Percentiles rank a stretch among this genome's conserved stretches.
Evolutionary conservation across 64 coral and sea anemone genomes (phyloP).

Genomic region (Hydrozoanthus tunicans): DNA sequence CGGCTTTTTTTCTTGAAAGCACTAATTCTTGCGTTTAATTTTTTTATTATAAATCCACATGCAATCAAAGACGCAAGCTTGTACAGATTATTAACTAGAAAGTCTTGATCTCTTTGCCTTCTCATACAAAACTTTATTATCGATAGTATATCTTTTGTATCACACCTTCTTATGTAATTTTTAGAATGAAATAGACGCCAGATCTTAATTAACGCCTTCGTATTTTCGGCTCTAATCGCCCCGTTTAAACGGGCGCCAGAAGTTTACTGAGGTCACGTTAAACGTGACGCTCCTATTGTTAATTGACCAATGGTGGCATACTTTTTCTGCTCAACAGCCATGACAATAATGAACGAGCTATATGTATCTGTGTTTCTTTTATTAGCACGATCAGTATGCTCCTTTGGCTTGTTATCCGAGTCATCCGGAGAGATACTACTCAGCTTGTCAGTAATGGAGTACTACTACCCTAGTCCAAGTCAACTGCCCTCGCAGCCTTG

Average conservation of each 20-base stretch:
- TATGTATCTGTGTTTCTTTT: conserved; percentile 63
- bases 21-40: conserved; percentile 21
- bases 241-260: conserved; percentile 59
- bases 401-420: conserved; percentile 37
- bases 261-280: conserved; percentile 60
- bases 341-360: conserved; percentile 57
- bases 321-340: conserved; percentile 29
- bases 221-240: conserved; percentile 50
- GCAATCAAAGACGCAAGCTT: background rate
- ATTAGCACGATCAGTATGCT: conserved; percentile 46
- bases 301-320: conserved; percentile 13
- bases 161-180: conserved; percentile 33
- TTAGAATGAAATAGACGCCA: conserved; percentile 46
- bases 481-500: conserved; percentile 35
- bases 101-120: background rate
- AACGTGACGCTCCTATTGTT: conserved; percentile 52
- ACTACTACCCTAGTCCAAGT: conserved; percentile 45
- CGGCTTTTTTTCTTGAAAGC: conserved; percentile 29
- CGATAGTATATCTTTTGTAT: conserved; percentile 26
- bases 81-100: background rate
- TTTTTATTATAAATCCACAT: conserved; percentile 37
- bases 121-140: conserved; percentile 17
- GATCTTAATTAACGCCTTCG: conserved; percentile 57
- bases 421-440: conserved; percentile 42
- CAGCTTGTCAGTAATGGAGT: conserved; percentile 6